A percentile compares a stretch with the other conserved stretches of the same genome.
These are phyloP conservation scores for Drosophila setifemur DNA, from an alignment of 1,140 invertebrate species.

Conservation along the genomic window DNA sequence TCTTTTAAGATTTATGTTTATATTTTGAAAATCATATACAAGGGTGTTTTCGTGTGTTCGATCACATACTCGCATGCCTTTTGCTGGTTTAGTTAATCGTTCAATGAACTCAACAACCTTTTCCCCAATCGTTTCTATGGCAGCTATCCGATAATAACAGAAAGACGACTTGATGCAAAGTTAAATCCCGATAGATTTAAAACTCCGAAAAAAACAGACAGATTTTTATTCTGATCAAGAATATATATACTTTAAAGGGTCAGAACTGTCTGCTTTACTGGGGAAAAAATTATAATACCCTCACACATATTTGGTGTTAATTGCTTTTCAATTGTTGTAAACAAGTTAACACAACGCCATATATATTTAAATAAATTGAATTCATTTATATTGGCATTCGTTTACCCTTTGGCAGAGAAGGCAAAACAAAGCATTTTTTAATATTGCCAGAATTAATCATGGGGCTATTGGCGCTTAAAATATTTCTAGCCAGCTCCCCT, in stretches of 20 bases:
- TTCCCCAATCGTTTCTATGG: no score
- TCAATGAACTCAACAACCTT: conserved; percentile 57
- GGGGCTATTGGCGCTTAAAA: neutral
- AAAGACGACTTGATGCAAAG: no score
- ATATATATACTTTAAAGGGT: no score
- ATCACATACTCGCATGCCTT: conserved; percentile 6
- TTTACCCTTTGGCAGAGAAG: no score
- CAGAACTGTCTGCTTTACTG: no score
- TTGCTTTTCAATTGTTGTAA: neutral
- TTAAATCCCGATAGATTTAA: no score
- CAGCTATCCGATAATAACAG: no score
- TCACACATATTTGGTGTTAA: neutral
- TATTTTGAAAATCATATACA: conserved; percentile 2
- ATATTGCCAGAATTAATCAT: conserved; percentile 11
- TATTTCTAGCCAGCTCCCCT: neutral
- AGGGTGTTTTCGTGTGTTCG: neutral
- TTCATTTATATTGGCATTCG: no score
- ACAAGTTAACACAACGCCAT: no score
- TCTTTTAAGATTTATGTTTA: conserved; percentile 3
- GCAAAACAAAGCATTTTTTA: neutral
- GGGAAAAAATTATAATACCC: conserved; percentile 1
- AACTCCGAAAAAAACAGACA: no score
- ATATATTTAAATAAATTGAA: no score
- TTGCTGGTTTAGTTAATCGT: conserved; percentile 66
- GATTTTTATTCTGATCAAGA: no score